These are phyloP conservation scores for Itoplectis maculator DNA, from an alignment of 2,888 invertebrate genomes.

Conservation along the genomic window DNA sequence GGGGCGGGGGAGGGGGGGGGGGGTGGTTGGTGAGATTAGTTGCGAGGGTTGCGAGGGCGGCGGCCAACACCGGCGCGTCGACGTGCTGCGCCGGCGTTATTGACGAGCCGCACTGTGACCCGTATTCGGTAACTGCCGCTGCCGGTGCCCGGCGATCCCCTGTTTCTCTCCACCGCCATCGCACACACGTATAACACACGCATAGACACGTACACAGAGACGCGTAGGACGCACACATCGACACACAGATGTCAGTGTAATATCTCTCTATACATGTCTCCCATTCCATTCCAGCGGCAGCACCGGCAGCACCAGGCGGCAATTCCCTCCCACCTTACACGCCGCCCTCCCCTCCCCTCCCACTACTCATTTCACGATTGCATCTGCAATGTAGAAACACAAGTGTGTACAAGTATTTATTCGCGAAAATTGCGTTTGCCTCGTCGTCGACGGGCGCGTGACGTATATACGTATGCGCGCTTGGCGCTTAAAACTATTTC, in stretches of 20 bases:
- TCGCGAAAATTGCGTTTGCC: conserved; percentile 16
- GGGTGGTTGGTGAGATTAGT: conserved; percentile 22
- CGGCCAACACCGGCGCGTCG: conserved; percentile 66
- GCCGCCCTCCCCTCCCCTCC: background rate
- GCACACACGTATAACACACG: conserved; percentile 9
- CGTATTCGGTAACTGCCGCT: conserved; percentile 78
- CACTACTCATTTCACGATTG: conserved; percentile 10
- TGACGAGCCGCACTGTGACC: conserved; percentile 80
- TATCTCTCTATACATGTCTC: conserved; percentile 5
- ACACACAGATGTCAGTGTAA: background rate
- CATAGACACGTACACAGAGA: background rate
- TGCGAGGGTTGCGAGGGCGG: conserved; percentile 56
- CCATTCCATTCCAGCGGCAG: background rate
- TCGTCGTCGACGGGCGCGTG: background rate
- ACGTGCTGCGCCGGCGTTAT: conserved; percentile 75
- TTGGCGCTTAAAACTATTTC: conserved; percentile 8
- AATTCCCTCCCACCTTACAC: conserved; percentile 30
- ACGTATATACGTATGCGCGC: no score
- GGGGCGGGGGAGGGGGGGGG: no score
- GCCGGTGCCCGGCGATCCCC: conserved; percentile 57
- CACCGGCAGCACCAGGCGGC: conserved; percentile 1
- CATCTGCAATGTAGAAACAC: conserved; percentile 15
- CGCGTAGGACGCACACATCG: background rate
- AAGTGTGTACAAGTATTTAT: conserved; percentile 15
- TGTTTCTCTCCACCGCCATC: conserved; percentile 25